A percentile compares a stretch with the other conserved stretches of the same genome.
phyloP scores from a whole-genome alignment of 1,140 invertebrate species.

The Phthorimaea operculella region DNA sequence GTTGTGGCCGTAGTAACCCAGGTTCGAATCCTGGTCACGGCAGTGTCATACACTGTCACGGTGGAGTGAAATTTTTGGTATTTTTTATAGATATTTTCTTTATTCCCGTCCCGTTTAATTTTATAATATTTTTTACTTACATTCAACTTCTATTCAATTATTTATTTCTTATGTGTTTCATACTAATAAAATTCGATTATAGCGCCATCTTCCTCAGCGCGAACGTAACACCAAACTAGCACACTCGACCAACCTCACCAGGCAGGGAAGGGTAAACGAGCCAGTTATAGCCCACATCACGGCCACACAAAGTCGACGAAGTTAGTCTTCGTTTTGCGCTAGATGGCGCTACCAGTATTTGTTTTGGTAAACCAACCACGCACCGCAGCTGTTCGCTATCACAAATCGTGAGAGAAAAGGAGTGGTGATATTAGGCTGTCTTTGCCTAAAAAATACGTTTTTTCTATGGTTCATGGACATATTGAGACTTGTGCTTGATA shows the following conservation, averaged over 20 bases:
- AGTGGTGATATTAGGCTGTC: slow-evolving; percentile 62
- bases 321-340: background rate
- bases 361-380: slow-evolving; percentile 63
- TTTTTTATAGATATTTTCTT: no score
- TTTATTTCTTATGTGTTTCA: background rate
- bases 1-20: slow-evolving; percentile 6
- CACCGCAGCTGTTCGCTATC: slow-evolving; percentile 67
- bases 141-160: no score
- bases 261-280: background rate
- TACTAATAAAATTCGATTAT: background rate
- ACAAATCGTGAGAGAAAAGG: slow-evolving; percentile 66
- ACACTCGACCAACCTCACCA: background rate
- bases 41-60: slow-evolving; percentile 4
- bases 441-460: slow-evolving; percentile 57
- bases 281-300: background rate
- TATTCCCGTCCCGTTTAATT: no score
- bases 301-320: background rate
- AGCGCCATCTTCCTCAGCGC: background rate
- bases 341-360: slow-evolving; percentile 57
- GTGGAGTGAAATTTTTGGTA: background rate
- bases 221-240: background rate
- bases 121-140: background rate
- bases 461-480: slow-evolving; percentile 51
- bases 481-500: slow-evolving; percentile 29
- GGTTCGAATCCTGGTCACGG: slow-evolving; percentile 6